Evolutionary conservation across 1,140 invertebrate species (phyloP).

Genomic region (Akabosia matsudoensis): DNA sequence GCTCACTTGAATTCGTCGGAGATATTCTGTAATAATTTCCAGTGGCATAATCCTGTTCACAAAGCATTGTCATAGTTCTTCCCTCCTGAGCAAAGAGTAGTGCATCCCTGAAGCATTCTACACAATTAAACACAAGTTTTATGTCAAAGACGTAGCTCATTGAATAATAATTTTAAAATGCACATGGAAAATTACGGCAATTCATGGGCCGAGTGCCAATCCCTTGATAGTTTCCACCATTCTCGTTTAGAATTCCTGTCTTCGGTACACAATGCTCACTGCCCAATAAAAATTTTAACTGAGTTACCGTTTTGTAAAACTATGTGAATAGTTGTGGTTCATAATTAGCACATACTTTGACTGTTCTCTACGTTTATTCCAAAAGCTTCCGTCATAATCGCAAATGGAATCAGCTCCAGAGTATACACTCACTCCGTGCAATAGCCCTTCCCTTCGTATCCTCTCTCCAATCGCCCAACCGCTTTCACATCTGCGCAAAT

Average conservation of each 20-base stretch:
- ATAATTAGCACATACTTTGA: conserved; percentile 52
- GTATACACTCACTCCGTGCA: conserved; percentile 35
- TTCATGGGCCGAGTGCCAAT: neutral
- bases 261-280: conserved; percentile 23
- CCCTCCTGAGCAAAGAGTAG: conserved; percentile 16
- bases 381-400: conserved; percentile 56
- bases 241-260: neutral
- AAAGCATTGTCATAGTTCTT: neutral
- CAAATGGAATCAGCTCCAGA: conserved; percentile 53
- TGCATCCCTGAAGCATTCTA: conserved; percentile 28
- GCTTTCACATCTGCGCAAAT: conserved; percentile 43
- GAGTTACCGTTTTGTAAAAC: no score
- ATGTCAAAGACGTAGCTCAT: neutral
- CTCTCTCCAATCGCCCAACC: conserved; percentile 30
- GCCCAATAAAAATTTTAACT: conserved; percentile 43
- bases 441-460: conserved; percentile 28
- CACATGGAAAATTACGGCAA: conserved; percentile 10
- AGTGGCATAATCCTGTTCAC: no score
- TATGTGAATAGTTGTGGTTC: neutral
- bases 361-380: conserved; percentile 60
- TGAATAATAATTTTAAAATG: neutral
- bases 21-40: no score
- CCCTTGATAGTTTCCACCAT: neutral
- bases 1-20: no score
- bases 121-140: no score